A percentile compares a stretch with the other conserved stretches of the same genome.
These are phyloP conservation scores for Mylabris phalerata DNA, from an alignment of 1,140 invertebrate genomes.

Conservation along the genomic window DNA sequence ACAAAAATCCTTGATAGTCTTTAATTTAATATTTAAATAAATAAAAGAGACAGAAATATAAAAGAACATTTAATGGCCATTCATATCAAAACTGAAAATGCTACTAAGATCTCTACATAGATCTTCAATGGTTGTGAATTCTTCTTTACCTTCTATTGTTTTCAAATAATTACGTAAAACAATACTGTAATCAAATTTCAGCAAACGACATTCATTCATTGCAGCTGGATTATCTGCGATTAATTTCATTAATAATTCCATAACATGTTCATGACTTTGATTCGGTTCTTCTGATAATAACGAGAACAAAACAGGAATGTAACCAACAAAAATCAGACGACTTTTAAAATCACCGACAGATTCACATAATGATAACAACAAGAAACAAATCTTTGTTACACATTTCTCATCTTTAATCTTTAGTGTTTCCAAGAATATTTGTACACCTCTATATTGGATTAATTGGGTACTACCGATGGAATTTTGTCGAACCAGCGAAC, in stretches of 20 bases:
- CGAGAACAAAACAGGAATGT: conserved; percentile 29
- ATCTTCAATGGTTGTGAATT: conserved; percentile 17
- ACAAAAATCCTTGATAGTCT: too few species aligned
- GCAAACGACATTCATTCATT: conserved; percentile 25
- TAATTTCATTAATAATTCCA: conserved; percentile 27
- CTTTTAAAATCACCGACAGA: conserved; percentile 51
- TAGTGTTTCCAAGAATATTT: conserved; percentile 53
- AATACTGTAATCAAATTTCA: too few species aligned
- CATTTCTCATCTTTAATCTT: conserved; percentile 53
- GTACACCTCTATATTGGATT: conserved; percentile 55
- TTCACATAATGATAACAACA: conserved; percentile 54
- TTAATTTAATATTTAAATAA: not conserved
- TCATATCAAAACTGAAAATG: not conserved
- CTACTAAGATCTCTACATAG: conserved; percentile 9
- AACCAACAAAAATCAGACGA: conserved; percentile 29
- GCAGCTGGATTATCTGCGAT: conserved; percentile 31
- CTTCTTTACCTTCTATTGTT: conserved; percentile 24
- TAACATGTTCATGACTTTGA: conserved; percentile 34
- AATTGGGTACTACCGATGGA: conserved; percentile 52
- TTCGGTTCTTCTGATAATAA: conserved; percentile 28
- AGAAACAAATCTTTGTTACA: conserved; percentile 62
- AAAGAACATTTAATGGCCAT: not conserved
- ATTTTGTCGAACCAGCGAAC: conserved; percentile 59
- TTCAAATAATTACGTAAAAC: conserved; percentile 27
- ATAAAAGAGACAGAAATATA: not conserved